Base-by-base conservation (phyloP, 2,113 vertebrate species). In the Ciconia maguari region DNA sequence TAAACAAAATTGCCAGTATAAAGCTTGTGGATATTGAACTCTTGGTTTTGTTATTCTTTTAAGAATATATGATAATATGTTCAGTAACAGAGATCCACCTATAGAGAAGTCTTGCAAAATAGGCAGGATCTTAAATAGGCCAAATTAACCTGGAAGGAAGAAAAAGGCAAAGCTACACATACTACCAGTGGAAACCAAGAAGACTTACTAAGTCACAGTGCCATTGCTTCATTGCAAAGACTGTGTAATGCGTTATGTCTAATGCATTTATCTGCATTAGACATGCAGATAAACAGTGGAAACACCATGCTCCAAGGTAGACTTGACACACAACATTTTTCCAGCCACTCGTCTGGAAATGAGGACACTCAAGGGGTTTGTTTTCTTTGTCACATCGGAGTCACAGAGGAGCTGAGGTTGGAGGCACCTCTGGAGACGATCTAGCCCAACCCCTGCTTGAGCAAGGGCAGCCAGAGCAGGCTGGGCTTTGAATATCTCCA, bases 1-100 rank as follows among this genome's bases (percentile, higher is more conserved):
- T 93, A 95, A 93, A 87, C 58, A 55, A 87, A 95, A 91, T 89
- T 85, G 51, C 58, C 54, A 60, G 70, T 70, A 74, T 58, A 83
- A 94, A 91, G 10, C 60, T 71, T 66, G 62, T 80, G 62, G 71
- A 72, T 97, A 51, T 90, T 91, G 89, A 62, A 88, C 83, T 68
- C 38, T 44, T 79, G 54, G 20, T 29, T 94, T 57, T 41, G 36
- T 49, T 88, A 15, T 54, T 77, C 38, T 89, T 88, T 76, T 60
- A 91, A 66, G 38, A 87, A 68, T 64, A 72, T 62, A 65, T 46
- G 44, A 41, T 91, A 38, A 41, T 91, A 41, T 20, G 21, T 85
- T 90, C 62, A 62, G 51, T 61, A 68, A 54, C 38, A 79, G 49
- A 90, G 49, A 82, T 41, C n/a, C 29, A 51, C 32, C 54, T 44